A percentile compares a stretch with the other conserved stretches of the same genome.
phyloP scores from a whole-genome alignment of 2,113 vertebrate genomes.

The Chloroceryle aenea region DNA sequence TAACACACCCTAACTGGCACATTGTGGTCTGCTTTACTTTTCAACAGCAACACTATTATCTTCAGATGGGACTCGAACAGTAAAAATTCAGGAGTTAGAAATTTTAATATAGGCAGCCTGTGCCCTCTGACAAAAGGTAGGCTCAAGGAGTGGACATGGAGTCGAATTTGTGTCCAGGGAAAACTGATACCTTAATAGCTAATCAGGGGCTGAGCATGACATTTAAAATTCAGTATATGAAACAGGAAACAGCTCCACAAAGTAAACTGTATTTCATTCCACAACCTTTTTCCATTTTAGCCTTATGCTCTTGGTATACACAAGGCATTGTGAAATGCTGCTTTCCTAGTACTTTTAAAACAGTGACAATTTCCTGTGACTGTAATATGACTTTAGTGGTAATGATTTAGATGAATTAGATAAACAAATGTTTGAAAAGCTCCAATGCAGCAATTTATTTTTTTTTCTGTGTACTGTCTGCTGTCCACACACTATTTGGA shows the following conservation, averaged over 20 bases:
- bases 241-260: not conserved
- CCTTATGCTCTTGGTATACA: not conserved
- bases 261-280: not conserved
- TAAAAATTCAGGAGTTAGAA: slow-evolving; percentile 19
- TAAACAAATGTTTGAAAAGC: not conserved
- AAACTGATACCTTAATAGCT: slow-evolving; percentile 7
- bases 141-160: not conserved
- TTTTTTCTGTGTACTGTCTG: not conserved
- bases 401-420: not conserved
- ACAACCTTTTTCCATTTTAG: not conserved
- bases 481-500: not conserved
- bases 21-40: not conserved
- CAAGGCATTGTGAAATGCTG: not conserved
- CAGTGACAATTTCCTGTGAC: not conserved
- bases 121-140: not conserved
- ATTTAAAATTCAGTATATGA: not conserved
- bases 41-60: not conserved
- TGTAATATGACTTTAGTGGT: not conserved
- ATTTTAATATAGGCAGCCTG: not conserved
- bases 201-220: not conserved
- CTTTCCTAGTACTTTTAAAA: not conserved
- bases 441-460: not conserved
- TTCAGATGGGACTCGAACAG: not conserved
- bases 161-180: not conserved
- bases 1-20: not conserved